Evolutionary conservation across 1,140 invertebrate species (phyloP), one percentile per base, ranked within the genome.

Genomic region (Hyposmocoma kahamanoa): DNA sequence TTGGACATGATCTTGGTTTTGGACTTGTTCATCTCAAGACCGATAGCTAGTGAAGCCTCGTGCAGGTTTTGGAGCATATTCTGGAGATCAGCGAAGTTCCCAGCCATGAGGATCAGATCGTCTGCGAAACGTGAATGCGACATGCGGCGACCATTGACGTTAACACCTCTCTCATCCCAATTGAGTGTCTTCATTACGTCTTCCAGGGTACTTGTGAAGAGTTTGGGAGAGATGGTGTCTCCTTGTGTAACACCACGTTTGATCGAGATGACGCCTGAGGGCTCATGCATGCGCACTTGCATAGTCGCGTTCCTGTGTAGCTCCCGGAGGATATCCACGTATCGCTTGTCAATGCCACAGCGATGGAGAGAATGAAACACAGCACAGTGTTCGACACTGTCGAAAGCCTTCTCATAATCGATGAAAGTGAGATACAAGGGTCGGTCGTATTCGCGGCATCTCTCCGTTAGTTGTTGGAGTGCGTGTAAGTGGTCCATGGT

Each of bases 381-480:
- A n/a, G 11, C 26, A 15, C 0, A 18, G 39, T 62, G 56, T 50
- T 28, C 30, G 6, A 62, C 22, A 3, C 53, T 34, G 19, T 59
- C 56, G 22, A 62, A 58, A 15, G 56, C 53, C 30, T 63, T 56
- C 46, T 53, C 36, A 32, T 59, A 59, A 26, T 59, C 60, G 10
- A 63, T 49, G 24, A 39, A 62, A 18, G 50, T 43, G 10, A 53
- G 15, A 28, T 59, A 46, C 22, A 48, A 38, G 22, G 18, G 22
- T 38, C 47, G n/a, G 41, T 38, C 0, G 17, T 38, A 22, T 50
- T 50, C 38, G 52, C 39, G 13, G 30, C 43, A 53, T 17, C 47
- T 52, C 18, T 60, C 47, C 19, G 47, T 53, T 11, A 50, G 43
- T 39, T 22, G 43, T 21, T 44, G 32, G 20, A 39, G 15, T 47